These are phyloP conservation scores for Andrena camellia DNA, from an alignment of 2,888 invertebrate species.

Conservation along the genomic window DNA sequence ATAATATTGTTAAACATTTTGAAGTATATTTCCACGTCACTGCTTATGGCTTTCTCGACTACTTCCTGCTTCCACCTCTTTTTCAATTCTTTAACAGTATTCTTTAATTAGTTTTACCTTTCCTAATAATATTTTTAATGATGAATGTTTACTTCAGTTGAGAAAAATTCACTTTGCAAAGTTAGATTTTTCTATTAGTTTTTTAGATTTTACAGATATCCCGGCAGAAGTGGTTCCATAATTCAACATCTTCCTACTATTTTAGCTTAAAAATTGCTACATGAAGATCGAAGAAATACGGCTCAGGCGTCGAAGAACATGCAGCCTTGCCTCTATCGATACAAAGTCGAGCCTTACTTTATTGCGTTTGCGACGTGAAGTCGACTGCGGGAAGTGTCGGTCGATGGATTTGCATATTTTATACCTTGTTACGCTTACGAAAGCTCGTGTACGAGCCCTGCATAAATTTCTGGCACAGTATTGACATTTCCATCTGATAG, in stretches of 20 bases:
- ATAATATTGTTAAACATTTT: background rate
- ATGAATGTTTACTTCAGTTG: too few relatives aligned
- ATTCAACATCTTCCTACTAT: too few relatives aligned
- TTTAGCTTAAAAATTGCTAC: background rate
- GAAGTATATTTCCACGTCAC: background rate
- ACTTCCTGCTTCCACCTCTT: too few relatives aligned
- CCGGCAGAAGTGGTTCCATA: too few relatives aligned
- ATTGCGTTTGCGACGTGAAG: background rate
- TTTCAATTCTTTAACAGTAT: too few relatives aligned
- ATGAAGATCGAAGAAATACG: background rate
- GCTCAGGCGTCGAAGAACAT: background rate
- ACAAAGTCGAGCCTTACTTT: constrained; percentile 1
- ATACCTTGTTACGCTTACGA: constrained; percentile 33
- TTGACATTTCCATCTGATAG: constrained; percentile 23
- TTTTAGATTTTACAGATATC: too few relatives aligned
- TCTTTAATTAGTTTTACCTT: too few relatives aligned
- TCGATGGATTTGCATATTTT: constrained; percentile 55
- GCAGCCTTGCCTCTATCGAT: background rate
- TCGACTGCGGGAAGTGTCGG: background rate
- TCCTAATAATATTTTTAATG: too few relatives aligned
- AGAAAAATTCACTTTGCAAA: too few relatives aligned
- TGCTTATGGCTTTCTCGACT: too few relatives aligned
- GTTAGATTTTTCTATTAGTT: too few relatives aligned
- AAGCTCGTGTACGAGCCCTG: constrained; percentile 27
- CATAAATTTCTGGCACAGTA: constrained; percentile 26